phyloP scores from a whole-genome alignment of 2,797 vertebrate genomes.

The Tenualosa ilisha region DNA sequence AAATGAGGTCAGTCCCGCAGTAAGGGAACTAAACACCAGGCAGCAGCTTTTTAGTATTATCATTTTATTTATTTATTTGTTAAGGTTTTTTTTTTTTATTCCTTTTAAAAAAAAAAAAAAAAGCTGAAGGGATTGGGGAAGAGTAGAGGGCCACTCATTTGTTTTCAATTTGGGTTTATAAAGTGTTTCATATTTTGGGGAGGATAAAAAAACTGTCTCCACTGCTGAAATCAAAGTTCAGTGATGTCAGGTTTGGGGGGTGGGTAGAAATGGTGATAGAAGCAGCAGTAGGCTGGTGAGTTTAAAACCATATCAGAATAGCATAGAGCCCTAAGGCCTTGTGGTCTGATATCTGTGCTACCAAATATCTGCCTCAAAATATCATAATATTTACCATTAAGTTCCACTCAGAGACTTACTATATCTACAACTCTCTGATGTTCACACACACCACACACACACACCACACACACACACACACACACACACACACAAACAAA shows the following conservation, averaged over 20 bases:
- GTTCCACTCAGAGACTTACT: background rate
- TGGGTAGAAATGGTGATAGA: background rate
- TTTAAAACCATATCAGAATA: background rate
- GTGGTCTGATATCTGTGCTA: background rate
- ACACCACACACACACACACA: no score
- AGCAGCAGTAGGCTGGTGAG: background rate
- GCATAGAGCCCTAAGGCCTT: background rate
- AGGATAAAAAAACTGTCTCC: background rate
- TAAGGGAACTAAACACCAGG: background rate
- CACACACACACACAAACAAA: no score
- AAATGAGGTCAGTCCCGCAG: background rate
- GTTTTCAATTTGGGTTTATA: background rate
- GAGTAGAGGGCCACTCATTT: background rate
- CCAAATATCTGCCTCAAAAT: constrained; percentile 1
- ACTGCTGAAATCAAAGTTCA: background rate
- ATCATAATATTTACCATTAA: background rate
- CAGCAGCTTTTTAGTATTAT: background rate
- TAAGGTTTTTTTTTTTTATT: background rate
- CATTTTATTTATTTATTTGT: constrained; percentile 7
- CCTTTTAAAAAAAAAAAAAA: no score
- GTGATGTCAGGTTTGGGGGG: background rate
- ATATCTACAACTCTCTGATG: background rate
- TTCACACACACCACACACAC: no score
- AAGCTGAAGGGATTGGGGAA: background rate
- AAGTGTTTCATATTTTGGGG: background rate